Evolutionary conservation across 2,113 vertebrate genomes (phyloP), one percentile per base, ranked within the genome.

Genomic region (Neolamprologus modestus): DNA sequence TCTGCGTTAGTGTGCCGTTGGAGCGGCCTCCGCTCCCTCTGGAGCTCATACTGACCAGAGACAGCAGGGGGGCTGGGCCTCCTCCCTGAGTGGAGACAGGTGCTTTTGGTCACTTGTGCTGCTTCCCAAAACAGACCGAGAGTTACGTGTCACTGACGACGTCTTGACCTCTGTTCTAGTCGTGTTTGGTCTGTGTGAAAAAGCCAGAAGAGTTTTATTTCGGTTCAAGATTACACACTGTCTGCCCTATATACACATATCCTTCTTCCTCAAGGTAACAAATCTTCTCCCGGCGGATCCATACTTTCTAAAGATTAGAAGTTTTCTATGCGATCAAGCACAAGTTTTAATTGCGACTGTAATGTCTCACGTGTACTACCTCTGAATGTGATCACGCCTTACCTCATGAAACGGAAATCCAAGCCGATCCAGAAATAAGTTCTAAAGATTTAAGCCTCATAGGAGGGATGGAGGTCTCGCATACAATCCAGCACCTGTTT

Each of bases 1-100:
- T 97, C 89, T 97, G 97, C 1, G 96, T 95, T 21, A 97, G 88
- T 17, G 92, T 90, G 92, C 97, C 96, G 37, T 97, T 97, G 92
- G 96, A 88, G 93, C 97, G 95, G 91, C 95, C 89, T 57, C 93
- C 92, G 85, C 95, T 95, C 89, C 95, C 96, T 94, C 97, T 96
- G 95, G 95, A 96, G 93, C 93, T 96, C 97, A 97, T 97, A 52
- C 68, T 87, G 92, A 84, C 91, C 92, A 63, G 85, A 86, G 92
- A 73, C 53, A 40, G 85, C 68, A 40, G 83, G 81, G 85, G 87
- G 84, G 55, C 71, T 82, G 85, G 85, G 91, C 87, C 92, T 94
- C 89, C 86, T 93, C 88, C 86, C 90, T 85, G 63, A 59, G 82
- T 2, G 55, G 84, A 78, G 88, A 68, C 13, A n/a, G 90, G 59